phyloP scores from a whole-genome alignment of 2,888 invertebrate genomes.

The Cataglyphis cursor region DNA sequence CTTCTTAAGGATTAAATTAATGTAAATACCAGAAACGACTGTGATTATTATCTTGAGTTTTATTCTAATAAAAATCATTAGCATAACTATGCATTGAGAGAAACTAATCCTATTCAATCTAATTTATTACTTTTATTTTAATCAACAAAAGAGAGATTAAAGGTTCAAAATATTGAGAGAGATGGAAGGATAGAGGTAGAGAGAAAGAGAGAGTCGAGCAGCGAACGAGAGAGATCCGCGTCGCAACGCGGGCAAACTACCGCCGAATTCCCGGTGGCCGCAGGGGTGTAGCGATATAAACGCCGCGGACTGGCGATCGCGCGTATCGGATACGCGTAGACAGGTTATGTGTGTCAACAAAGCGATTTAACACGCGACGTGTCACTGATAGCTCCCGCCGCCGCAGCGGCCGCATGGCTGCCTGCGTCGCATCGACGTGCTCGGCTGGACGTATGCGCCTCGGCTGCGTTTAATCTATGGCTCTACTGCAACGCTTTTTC shows the following conservation, averaged over 20 bases:
- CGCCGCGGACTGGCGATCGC: constrained; percentile 73
- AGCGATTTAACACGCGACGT: constrained; percentile 84
- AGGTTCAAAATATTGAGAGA: neutral
- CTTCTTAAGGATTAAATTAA: neutral
- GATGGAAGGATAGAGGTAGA: neutral
- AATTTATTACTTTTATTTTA: neutral
- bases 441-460: constrained; percentile 72
- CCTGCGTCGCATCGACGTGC: constrained; percentile 70
- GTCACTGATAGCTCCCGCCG: constrained; percentile 83
- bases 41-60: neutral
- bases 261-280: constrained; percentile 67
- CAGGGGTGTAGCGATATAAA: constrained; percentile 63
- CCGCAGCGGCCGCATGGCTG: constrained; percentile 66
- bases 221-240: constrained; percentile 1
- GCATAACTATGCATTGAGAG: neutral
- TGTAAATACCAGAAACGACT: neutral
- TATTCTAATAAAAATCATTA: neutral
- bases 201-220: constrained; percentile 1
- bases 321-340: constrained; percentile 81
- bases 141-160: neutral
- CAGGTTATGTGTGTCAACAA: constrained; percentile 85
- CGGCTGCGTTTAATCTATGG: constrained; percentile 85
- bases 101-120: neutral
- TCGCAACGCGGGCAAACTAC: constrained; percentile 44
- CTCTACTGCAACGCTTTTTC: constrained; percentile 82